Percentiles rank a stretch among this genome's conserved stretches.
Conservation (phyloP, 1,140 invertebrate species). For the Drosophila lini region DNA sequence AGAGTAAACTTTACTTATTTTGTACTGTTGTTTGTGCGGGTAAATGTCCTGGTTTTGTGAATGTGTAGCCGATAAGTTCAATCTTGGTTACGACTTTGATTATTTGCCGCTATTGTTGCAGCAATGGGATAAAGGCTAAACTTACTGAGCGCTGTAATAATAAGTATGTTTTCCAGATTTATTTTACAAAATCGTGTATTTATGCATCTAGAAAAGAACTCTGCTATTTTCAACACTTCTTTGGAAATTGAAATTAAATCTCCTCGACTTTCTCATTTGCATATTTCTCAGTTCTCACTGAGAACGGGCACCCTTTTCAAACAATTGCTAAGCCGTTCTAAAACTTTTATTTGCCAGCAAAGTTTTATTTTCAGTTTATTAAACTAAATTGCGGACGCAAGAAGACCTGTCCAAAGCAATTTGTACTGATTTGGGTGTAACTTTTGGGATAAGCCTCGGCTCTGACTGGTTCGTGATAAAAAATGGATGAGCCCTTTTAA, state of each 20-base stretch:
- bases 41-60: background rate
- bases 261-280: constrained; percentile 3
- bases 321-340: constrained; percentile 2
- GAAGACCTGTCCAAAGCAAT: constrained; percentile 36
- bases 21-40: background rate
- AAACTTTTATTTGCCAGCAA: constrained; percentile 17
- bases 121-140: constrained; percentile 30
- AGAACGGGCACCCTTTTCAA: background rate
- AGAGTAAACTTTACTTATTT: constrained; percentile 40
- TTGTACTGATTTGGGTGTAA: constrained; percentile 40
- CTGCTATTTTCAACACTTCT: background rate
- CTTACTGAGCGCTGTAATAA: background rate
- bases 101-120: constrained; percentile 62
- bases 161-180: background rate
- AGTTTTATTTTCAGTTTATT: constrained; percentile 35
- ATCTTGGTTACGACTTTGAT: constrained; percentile 66
- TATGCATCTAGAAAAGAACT: no score
- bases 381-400: constrained; percentile 5
- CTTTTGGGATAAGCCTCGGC: constrained; percentile 5
- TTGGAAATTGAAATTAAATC: constrained; percentile 7
- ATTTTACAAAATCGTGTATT: background rate
- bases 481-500: constrained; percentile 73
- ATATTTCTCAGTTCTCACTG: constrained; percentile 5
- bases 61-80: constrained; percentile 53
- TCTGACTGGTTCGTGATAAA: constrained; percentile 44